Evolutionary conservation across 1,140 invertebrate genomes (phyloP).

Genomic region (Ditylenchus dipsaci): DNA sequence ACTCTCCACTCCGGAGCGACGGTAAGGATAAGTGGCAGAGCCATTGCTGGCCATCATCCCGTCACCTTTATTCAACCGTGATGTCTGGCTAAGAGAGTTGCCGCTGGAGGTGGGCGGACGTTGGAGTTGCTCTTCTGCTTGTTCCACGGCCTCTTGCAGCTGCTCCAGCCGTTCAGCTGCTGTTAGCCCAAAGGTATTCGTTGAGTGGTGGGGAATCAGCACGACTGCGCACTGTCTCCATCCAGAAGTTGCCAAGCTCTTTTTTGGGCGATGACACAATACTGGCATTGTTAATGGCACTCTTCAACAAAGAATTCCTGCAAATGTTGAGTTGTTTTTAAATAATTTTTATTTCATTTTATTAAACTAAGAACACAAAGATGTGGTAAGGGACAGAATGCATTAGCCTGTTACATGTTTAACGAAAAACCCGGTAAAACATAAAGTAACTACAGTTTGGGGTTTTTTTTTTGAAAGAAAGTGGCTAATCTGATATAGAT

Average conservation of each 20-base stretch:
- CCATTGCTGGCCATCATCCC: too few relatives aligned
- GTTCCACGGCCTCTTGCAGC: neutral
- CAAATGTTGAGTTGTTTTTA: neutral
- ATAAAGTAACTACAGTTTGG: too few relatives aligned
- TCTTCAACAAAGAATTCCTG: neutral
- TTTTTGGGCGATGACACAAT: neutral
- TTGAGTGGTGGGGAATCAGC: neutral
- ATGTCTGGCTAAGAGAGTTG: too few relatives aligned
- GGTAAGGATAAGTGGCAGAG: neutral
- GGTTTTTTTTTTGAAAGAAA: too few relatives aligned
- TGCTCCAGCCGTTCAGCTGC: constrained; percentile 8
- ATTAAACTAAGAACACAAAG: neutral
- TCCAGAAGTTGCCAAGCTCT: constrained; percentile 1
- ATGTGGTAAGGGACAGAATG: too few relatives aligned
- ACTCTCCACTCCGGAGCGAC: neutral
- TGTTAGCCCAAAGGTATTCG: constrained; percentile 1
- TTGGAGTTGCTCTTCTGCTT: neutral
- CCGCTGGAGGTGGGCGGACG: neutral
- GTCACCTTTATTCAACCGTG: too few relatives aligned
- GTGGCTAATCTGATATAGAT: too few relatives aligned
- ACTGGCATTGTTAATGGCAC: constrained; percentile 1
- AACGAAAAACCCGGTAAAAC: too few relatives aligned
- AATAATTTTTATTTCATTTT: neutral
- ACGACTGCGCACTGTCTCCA: neutral
- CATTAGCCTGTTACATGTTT: too few relatives aligned